phyloP scores from a whole-genome alignment of 2,888 invertebrate genomes.

The Heliothis peltigera region DNA sequence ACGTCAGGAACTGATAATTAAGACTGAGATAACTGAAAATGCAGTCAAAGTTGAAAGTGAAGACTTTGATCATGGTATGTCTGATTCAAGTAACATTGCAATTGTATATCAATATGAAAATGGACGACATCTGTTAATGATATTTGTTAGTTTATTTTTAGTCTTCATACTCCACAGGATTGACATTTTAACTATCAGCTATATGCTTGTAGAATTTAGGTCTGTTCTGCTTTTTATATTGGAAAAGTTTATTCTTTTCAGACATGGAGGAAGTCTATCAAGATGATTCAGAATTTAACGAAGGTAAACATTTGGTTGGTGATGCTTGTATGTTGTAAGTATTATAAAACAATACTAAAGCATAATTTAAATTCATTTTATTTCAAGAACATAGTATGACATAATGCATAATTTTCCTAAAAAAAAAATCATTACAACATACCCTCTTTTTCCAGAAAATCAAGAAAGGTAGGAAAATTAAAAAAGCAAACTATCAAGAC shows the following conservation, averaged over 20 bases:
- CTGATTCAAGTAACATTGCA: too few relatives aligned
- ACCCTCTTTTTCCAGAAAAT: constrained; percentile 50
- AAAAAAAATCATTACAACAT: background rate
- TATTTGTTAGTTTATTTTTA: too few relatives aligned
- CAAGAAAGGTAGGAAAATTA: constrained; percentile 53
- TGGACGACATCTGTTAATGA: too few relatives aligned
- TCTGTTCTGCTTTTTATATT: too few relatives aligned
- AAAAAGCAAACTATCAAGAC: constrained; percentile 58
- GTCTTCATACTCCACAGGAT: too few relatives aligned
- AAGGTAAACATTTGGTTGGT: constrained; percentile 2
- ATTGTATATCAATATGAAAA: too few relatives aligned
- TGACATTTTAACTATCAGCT: too few relatives aligned
- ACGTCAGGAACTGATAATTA: constrained; percentile 37
- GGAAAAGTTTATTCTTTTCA: constrained; percentile 16
- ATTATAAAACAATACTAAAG: background rate
- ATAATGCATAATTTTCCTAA: too few relatives aligned
- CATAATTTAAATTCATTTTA: too few relatives aligned
- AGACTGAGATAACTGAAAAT: constrained; percentile 44
- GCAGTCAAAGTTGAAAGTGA: constrained; percentile 49
- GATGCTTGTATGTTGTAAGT: background rate
- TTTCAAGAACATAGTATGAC: too few relatives aligned
- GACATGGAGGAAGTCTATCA: constrained; percentile 27
- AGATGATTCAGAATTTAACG: background rate
- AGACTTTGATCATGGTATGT: constrained; percentile 46
- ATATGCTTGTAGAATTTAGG: too few relatives aligned